Percentiles rank a stretch among this genome's conserved stretches.
Conservation (phyloP, 2,113 vertebrate genomes). For the Arizona elegans region DNA sequence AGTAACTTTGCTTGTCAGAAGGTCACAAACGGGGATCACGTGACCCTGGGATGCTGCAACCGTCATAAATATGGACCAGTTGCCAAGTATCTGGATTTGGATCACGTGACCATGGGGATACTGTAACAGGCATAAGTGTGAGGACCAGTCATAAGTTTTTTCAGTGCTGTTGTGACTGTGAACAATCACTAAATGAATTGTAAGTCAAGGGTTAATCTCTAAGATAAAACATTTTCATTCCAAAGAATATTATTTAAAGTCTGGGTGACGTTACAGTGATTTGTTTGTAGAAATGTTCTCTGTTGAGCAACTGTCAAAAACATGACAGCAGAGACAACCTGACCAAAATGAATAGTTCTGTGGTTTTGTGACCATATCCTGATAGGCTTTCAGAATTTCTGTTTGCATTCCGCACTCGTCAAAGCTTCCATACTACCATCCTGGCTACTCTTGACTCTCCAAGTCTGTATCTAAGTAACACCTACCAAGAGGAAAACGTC, state of each 20-base stretch:
- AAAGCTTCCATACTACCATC: not conserved
- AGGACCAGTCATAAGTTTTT: not conserved
- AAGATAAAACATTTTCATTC: slow-evolving; percentile 39
- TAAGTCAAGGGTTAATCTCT: not conserved
- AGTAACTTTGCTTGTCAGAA: no score
- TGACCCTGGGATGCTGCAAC: no score
- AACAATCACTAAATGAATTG: not conserved
- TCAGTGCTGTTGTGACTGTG: not conserved
- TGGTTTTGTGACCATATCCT: not conserved
- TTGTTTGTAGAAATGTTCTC: slow-evolving; percentile 45
- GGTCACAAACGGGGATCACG: no score
- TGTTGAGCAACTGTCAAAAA: slow-evolving; percentile 35
- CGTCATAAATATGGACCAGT: no score
- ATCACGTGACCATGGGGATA: not conserved
- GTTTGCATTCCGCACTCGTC: not conserved
- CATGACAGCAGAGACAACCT: accelerated
- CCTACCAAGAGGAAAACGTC: not conserved
- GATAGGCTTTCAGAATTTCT: not conserved
- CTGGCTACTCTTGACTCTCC: not conserved
- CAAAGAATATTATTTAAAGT: slow-evolving; percentile 43
- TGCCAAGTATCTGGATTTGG: no score
- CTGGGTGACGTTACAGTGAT: slow-evolving; percentile 14
- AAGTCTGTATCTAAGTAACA: not conserved
- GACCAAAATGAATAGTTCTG: slow-evolving; percentile 19
- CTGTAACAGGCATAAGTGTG: no score